phyloP scores from a whole-genome alignment of 2,888 invertebrate species.

The Phalera bucephala region DNA sequence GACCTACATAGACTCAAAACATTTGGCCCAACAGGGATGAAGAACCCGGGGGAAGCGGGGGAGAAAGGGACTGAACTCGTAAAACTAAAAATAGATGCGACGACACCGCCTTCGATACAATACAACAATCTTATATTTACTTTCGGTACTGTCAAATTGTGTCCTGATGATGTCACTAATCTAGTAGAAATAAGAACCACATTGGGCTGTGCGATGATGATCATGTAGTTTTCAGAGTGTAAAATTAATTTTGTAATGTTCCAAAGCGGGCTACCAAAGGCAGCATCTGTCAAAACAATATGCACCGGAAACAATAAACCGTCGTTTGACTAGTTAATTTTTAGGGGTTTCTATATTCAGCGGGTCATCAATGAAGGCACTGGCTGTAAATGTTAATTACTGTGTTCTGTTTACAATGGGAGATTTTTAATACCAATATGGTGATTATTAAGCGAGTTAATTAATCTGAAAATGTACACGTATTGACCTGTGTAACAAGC shows the following conservation, averaged over 20 bases:
- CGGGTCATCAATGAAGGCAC: conserved; percentile 29
- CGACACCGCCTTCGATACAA: conserved; percentile 52
- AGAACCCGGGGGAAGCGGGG: conserved; percentile 39
- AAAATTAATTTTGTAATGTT: conserved; percentile 20
- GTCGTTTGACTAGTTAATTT: conserved; percentile 46
- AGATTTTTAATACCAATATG: conserved; percentile 16
- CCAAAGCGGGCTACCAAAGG: conserved; percentile 29
- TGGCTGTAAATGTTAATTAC: conserved; percentile 29
- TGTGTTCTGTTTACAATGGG: conserved; percentile 3
- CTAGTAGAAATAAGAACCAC: conserved; percentile 30
- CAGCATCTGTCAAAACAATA: conserved; percentile 74
- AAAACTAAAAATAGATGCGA: conserved; percentile 75
- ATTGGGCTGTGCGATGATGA: conserved; percentile 22
- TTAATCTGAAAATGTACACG: neutral
- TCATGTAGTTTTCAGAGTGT: conserved; percentile 18
- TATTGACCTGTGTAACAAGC: too few relatives aligned
- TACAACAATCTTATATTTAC: conserved; percentile 29
- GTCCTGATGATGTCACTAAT: conserved; percentile 25
- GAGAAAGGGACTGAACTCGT: conserved; percentile 69
- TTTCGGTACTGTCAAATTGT: conserved; percentile 22
- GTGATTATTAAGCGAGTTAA: conserved; percentile 3
- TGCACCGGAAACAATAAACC: conserved; percentile 68
- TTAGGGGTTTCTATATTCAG: conserved; percentile 30
- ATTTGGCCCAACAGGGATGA: conserved; percentile 39
- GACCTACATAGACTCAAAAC: conserved; percentile 25